Evolutionary conservation across 2,888 invertebrate species (phyloP), one percentile per base, ranked within the genome.

Genomic region (Himalopsyche kuldschensis): DNA sequence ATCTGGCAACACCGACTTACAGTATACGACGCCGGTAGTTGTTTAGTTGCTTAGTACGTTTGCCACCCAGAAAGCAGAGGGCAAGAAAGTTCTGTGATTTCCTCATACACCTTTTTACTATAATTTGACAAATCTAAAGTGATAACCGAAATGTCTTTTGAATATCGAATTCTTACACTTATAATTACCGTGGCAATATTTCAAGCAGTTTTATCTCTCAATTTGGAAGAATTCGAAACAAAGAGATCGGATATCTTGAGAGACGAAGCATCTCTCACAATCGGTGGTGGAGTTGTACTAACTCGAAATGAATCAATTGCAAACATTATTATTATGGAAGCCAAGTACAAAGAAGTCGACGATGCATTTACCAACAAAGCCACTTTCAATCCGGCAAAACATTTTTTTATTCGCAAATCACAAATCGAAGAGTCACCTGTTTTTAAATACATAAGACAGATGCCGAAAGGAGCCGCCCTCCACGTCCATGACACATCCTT

Each of bases 391-490:
- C 94, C 95, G 1, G 92, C 94, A 0, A 90, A 91, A 32, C 95
- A 95, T 88, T 95, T 95, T 87, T 94, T 96, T 87, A 88, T 90
- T 1, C 93, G 93, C 1, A 93, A 93, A 87, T 88, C 91, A 1
- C 88, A 90, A 20, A 94, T 96, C 75, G 90, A 92, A 8, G 87
- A 90, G 0, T 95, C 95, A 0, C 90, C 93, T 84, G 93, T 96
- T 0, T 96, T 94, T 87, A 89, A 93, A 86, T 91, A 95, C 8
- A 93, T 97, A 15, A 90, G 92, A 85, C 89, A 89, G 46, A 92
- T 97, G 92, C 96, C 97, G 0, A 97, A 97, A 90, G 97, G 95
- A 4, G 94, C 93, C 0, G 93, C 94, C 0, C 88, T 96, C 17
- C 96, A 96, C 88, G 91, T 93, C 0, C 96, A 96, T 87, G 93